These are phyloP conservation scores for Torymus tubicola DNA, from an alignment of 2,888 invertebrate genomes.

Conservation along the genomic window DNA sequence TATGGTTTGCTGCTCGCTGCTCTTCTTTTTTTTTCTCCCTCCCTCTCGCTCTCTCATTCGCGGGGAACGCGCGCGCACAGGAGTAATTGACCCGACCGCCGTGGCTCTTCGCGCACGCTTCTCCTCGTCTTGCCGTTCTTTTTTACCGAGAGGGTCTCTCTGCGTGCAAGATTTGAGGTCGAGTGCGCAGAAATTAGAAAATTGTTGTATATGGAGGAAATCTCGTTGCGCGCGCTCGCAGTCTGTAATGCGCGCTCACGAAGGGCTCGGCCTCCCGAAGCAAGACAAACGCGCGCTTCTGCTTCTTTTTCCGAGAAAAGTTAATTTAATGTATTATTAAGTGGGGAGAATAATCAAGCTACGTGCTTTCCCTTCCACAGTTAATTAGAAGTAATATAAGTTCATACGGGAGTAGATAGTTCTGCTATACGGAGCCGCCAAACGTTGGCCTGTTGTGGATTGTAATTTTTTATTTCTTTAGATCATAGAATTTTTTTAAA, in stretches of 20 bases:
- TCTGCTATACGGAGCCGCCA: too few relatives aligned
- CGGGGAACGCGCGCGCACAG: background rate
- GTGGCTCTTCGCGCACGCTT: constrained; percentile 2
- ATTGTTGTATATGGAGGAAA: constrained; percentile 43
- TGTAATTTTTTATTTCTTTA: too few relatives aligned
- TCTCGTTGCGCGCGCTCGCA: constrained; percentile 11
- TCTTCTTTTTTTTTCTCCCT: background rate
- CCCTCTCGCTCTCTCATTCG: constrained; percentile 6
- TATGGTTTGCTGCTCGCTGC: background rate
- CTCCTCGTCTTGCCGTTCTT: constrained; percentile 7
- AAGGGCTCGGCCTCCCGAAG: constrained; percentile 13
- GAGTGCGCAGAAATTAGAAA: constrained; percentile 55
- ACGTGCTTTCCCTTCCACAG: too few relatives aligned
- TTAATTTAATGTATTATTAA: constrained; percentile 27
- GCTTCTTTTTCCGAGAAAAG: constrained; percentile 25
- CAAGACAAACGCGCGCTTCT: constrained; percentile 23
- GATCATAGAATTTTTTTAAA: too few relatives aligned
- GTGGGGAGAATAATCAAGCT: background rate
- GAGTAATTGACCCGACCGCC: constrained; percentile 48
- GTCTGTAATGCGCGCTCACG: background rate
- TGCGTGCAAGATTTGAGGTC: constrained; percentile 39
- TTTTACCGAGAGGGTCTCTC: background rate
- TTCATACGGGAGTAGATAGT: background rate
- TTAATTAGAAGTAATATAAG: too few relatives aligned
- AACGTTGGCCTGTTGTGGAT: too few relatives aligned